Percentiles rank a stretch among this genome's conserved stretches.
Evolutionary conservation across 2,888 invertebrate species (phyloP).

Genomic region (Meloe dianella): DNA sequence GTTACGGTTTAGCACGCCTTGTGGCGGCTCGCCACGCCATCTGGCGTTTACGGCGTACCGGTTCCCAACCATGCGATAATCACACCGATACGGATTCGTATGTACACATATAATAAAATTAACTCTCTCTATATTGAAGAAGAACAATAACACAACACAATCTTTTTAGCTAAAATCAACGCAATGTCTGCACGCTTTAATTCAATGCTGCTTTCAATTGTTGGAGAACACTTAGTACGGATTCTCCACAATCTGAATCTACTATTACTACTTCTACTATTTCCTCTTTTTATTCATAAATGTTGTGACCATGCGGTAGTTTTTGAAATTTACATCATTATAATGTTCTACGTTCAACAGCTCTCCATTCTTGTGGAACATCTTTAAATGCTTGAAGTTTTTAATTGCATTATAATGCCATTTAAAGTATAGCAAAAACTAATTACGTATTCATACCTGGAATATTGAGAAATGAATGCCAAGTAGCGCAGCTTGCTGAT

Average conservation of each 20-base stretch:
- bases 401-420: not conserved
- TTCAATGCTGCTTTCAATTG: not conserved
- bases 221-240: not conserved
- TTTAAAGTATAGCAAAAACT: not conserved
- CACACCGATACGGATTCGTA: slow-evolving; percentile 59
- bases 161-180: not conserved
- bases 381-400: not conserved
- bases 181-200: not conserved
- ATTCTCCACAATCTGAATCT: not conserved
- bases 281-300: not conserved
- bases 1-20: slow-evolving; percentile 73
- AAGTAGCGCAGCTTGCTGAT: not conserved
- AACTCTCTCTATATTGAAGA: slow-evolving; percentile 16
- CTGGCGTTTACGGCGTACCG: slow-evolving; percentile 68
- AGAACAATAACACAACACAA: slow-evolving; percentile 13
- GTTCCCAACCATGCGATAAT: slow-evolving; percentile 55
- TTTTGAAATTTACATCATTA: not conserved
- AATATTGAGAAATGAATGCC: not conserved
- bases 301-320: not conserved
- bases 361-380: not conserved
- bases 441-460: not conserved
- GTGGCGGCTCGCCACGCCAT: slow-evolving; percentile 76
- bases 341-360: not conserved
- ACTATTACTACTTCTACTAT: not conserved
- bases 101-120: slow-evolving; percentile 43